These are phyloP conservation scores for Myrmecobius fasciatus DNA, from an alignment of 2,113 vertebrate species.

Conservation along the genomic window DNA sequence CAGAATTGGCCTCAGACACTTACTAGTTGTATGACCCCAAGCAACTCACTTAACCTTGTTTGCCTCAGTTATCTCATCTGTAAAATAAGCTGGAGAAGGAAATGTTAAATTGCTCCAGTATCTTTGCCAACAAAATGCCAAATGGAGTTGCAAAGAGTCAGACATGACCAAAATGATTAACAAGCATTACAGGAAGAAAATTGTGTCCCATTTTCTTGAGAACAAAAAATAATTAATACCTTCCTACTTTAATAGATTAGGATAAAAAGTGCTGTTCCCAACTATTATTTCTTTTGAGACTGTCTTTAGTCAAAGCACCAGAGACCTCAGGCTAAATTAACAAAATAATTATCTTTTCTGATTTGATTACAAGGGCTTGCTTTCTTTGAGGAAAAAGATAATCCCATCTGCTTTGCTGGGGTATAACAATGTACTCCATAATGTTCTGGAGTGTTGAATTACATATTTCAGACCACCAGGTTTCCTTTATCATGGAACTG, in stretches of 20 bases:
- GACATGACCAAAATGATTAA: background rate
- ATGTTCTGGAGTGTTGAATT: background rate
- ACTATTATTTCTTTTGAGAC: background rate
- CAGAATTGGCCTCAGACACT: background rate
- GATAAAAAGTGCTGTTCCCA: background rate
- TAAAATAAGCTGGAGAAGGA: background rate
- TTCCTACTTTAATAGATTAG: background rate
- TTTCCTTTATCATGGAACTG: slow-evolving; percentile 23
- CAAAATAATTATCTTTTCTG: background rate
- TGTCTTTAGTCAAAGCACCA: background rate
- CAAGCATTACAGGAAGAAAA: background rate
- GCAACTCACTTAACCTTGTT: background rate
- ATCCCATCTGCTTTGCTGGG: background rate
- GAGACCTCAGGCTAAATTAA: background rate
- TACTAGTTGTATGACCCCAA: background rate
- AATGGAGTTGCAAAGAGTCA: background rate
- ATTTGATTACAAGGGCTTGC: background rate
- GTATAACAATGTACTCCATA: background rate
- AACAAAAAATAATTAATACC: background rate
- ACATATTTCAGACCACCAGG: slow-evolving; percentile 11
- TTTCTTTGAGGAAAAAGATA: background rate
- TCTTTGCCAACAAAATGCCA: background rate
- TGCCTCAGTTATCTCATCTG: background rate
- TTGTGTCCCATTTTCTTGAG: background rate
- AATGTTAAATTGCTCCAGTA: background rate